These are phyloP conservation scores for Euura lappo DNA, from an alignment of 1,140 invertebrate genomes.

Conservation along the genomic window DNA sequence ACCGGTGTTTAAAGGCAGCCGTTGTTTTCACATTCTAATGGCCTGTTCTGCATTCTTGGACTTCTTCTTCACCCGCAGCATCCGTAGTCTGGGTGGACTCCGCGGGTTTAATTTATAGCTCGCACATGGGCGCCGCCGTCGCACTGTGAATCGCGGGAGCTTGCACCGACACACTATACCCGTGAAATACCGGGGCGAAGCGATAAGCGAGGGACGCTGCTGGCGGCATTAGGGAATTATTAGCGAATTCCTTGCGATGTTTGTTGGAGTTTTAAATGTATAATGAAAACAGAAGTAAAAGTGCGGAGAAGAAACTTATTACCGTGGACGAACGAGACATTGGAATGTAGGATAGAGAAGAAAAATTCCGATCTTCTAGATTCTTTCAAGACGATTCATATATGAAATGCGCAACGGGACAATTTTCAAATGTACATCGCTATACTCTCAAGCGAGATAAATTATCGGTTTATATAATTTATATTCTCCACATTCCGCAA, in stretches of 20 bases:
- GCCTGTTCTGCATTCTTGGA: conserved; percentile 9
- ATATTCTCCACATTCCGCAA: not conserved
- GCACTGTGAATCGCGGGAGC: not conserved
- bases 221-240: conserved; percentile 36
- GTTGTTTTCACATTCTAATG: conserved; percentile 13
- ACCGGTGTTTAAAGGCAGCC: not conserved
- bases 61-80: not conserved
- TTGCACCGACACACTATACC: not conserved
- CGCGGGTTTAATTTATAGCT: conserved; percentile 36
- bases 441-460: not conserved
- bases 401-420: too few relatives aligned
- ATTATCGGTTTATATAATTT: not conserved
- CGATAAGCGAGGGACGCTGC: conserved; percentile 39
- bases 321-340: not conserved
- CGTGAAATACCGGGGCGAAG: conserved; percentile 20
- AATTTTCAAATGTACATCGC: too few relatives aligned
- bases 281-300: conserved; percentile 2
- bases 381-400: too few relatives aligned
- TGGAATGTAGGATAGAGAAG: not conserved
- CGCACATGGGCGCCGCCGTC: conserved; percentile 36
- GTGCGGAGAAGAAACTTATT: not conserved
- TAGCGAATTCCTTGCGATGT: conserved; percentile 34
- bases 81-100: not conserved
- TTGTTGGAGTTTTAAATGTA: not conserved
- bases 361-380: too few relatives aligned